These are phyloP conservation scores for Philaethria dido DNA, from an alignment of 2,888 invertebrate species.

Conservation along the genomic window DNA sequence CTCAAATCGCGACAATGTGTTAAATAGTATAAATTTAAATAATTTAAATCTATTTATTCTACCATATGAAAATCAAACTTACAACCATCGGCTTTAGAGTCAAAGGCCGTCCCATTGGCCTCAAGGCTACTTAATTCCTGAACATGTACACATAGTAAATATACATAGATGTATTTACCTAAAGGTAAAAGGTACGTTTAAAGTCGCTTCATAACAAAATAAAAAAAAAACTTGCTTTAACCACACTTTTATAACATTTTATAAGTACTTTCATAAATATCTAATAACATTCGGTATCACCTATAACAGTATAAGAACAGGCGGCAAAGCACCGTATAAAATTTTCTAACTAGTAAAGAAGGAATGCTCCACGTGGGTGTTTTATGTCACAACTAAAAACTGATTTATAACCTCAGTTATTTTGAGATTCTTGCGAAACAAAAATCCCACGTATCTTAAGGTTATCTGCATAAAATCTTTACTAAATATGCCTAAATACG, in stretches of 20 bases:
- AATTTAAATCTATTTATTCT: no score
- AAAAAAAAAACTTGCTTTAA: neutral
- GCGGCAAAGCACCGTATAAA: constrained; percentile 19
- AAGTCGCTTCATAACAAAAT: neutral
- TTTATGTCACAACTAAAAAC: constrained; percentile 31
- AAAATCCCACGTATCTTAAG: constrained; percentile 27
- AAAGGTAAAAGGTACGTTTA: neutral
- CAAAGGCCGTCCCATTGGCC: neutral
- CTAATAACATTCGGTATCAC: constrained; percentile 10
- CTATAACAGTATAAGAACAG: constrained; percentile 16
- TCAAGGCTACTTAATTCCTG: neutral
- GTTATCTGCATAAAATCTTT: constrained; percentile 44
- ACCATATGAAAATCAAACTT: neutral
- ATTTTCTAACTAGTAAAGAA: constrained; percentile 21
- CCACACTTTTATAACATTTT: neutral
- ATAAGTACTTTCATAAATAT: constrained; percentile 11
- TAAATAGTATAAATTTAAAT: no score
- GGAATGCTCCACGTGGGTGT: constrained; percentile 30
- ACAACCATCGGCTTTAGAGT: neutral
- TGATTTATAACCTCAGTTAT: constrained; percentile 21
- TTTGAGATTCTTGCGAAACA: constrained; percentile 30
- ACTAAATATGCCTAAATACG: constrained; percentile 44
- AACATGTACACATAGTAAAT: neutral
- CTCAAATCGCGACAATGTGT: no score
- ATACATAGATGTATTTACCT: neutral